Conservation (phyloP, 53 echinoderm and acorn worm species). For the Paracentrotus lividus region DNA sequence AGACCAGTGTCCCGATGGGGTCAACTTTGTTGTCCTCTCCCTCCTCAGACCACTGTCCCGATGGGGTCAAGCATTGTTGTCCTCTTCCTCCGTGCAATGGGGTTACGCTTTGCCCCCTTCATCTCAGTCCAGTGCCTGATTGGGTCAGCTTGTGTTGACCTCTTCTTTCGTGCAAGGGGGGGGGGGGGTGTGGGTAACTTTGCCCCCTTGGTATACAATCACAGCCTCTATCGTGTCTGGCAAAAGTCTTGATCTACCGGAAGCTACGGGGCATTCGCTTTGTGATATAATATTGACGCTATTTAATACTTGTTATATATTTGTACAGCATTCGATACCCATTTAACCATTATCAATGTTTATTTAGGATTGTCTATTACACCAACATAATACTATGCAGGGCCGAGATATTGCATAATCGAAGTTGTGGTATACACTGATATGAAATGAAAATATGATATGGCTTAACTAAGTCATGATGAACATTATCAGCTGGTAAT, state of each 20-base stretch:
- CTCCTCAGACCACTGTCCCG: background rate
- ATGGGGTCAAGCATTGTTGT: background rate
- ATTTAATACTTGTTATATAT: background rate
- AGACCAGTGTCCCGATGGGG: constrained; percentile 14
- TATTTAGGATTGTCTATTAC: background rate
- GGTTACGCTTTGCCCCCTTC: background rate
- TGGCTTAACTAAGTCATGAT: too few species aligned
- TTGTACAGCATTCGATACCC: background rate
- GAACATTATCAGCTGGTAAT: too few species aligned
- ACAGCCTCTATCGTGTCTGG: too few species aligned
- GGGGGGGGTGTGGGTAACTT: too few species aligned
- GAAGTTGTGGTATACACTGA: too few species aligned
- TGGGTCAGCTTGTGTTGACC: too few species aligned
- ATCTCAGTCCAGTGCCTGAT: background rate
- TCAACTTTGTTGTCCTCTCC: background rate
- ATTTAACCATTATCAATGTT: constrained; percentile 1
- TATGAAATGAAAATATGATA: too few species aligned
- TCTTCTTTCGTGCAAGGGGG: too few species aligned
- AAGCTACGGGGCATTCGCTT: background rate
- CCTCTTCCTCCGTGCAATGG: background rate
- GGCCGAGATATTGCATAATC: too few species aligned
- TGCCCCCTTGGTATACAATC: too few species aligned
- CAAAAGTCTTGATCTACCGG: too few species aligned
- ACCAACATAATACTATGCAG: too few species aligned
- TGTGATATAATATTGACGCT: background rate